Percentiles rank a stretch among this genome's conserved stretches.
Evolutionary conservation across 2,888 invertebrate genomes (phyloP).

Genomic region (Phragmatobia fuliginosa): DNA sequence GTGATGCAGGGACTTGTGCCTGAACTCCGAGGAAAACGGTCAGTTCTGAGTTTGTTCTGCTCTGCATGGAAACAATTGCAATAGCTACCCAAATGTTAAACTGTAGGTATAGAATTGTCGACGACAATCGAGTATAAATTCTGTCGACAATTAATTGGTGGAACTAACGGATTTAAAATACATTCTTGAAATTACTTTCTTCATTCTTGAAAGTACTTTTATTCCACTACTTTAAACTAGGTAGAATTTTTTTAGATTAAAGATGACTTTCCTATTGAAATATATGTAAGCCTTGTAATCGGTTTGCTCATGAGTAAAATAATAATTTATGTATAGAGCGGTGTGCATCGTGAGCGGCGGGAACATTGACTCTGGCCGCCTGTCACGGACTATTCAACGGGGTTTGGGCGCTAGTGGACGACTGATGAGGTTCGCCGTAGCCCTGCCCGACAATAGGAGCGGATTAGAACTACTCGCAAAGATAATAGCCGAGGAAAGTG

Average conservation of each 20-base stretch:
- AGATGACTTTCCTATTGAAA: neutral
- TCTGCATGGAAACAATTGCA: neutral
- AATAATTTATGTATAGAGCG: slow-evolving; percentile 80
- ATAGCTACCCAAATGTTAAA: neutral
- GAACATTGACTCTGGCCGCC: slow-evolving; percentile 92
- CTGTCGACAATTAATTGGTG: no score
- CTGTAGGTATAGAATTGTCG: no score
- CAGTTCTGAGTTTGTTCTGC: neutral
- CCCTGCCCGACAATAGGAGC: slow-evolving; percentile 90
- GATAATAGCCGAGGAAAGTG: slow-evolving; percentile 70
- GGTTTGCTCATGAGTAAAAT: neutral
- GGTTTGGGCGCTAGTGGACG: slow-evolving; percentile 92
- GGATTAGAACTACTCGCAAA: slow-evolving; percentile 89
- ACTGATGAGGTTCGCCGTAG: slow-evolving; percentile 89
- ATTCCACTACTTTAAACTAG: no score
- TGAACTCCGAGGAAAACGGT: slow-evolving; percentile 92
- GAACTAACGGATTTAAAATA: no score
- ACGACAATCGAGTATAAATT: no score
- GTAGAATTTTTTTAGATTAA: no score
- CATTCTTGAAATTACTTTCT: no score
- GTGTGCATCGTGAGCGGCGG: slow-evolving; percentile 93
- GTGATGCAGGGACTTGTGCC: slow-evolving; percentile 90
- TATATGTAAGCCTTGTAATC: neutral
- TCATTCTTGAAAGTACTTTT: no score
- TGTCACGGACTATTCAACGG: slow-evolving; percentile 92